These are phyloP conservation scores for Mandrillus leucophaeus DNA, from an alignment of 2,113 vertebrate species.

Conservation along the genomic window DNA sequence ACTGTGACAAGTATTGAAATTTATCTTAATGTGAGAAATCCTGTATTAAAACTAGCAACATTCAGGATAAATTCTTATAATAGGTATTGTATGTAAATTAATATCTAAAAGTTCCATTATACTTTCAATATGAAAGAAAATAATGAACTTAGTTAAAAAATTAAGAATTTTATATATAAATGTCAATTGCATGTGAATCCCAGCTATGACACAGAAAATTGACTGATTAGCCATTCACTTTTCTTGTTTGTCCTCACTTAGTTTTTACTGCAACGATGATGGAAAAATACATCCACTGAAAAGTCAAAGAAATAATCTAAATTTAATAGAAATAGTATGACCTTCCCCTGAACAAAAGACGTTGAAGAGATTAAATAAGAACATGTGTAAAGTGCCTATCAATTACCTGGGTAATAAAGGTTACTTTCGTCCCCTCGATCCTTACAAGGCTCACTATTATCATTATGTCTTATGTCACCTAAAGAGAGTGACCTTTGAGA, in stretches of 20 bases:
- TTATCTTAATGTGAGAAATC: neutral
- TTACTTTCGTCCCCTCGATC: neutral
- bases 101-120: neutral
- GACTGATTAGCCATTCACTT: slow-evolving; percentile 9
- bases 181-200: neutral
- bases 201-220: neutral
- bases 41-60: slow-evolving; percentile 34
- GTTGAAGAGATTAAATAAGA: slow-evolving; percentile 15
- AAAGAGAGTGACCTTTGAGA: slow-evolving; percentile 25
- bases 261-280: slow-evolving; percentile 23
- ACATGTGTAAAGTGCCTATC: neutral
- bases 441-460: neutral
- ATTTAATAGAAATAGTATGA: slow-evolving; percentile 23
- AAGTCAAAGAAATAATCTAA: neutral
- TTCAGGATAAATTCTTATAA: slow-evolving; percentile 2
- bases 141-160: slow-evolving; percentile 12
- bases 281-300: neutral
- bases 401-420: slow-evolving; percentile 49
- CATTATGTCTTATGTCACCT: slow-evolving; percentile 19
- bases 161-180: neutral
- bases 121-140: slow-evolving; percentile 22
- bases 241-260: slow-evolving; percentile 22
- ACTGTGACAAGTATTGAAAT: neutral
- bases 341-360: slow-evolving; percentile 49
- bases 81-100: neutral